Evolutionary conservation across 2,113 vertebrate species (phyloP).

Genomic region (Cephalopterus ornatus): DNA sequence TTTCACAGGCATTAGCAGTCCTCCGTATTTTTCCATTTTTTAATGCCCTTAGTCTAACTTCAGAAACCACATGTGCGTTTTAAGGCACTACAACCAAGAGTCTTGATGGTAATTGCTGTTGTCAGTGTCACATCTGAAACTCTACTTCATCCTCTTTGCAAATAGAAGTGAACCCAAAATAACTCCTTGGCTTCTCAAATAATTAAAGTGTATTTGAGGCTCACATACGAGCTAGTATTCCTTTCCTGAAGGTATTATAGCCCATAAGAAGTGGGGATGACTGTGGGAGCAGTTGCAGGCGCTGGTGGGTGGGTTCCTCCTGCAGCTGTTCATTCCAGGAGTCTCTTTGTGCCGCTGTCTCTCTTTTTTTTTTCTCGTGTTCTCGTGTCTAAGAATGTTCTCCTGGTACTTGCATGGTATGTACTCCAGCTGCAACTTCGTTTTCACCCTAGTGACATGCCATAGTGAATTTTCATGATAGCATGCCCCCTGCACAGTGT

Average conservation of each 20-base stretch:
- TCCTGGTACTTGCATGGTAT: slow-evolving; percentile 29
- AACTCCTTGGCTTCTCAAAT: background rate
- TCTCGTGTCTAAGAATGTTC: slow-evolving; percentile 46
- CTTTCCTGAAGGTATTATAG: background rate
- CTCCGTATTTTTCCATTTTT: background rate
- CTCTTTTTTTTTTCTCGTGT: background rate
- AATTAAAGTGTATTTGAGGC: background rate
- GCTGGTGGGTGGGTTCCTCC: background rate
- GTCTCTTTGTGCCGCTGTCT: slow-evolving; percentile 30
- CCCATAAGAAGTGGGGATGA: background rate
- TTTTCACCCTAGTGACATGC: background rate
- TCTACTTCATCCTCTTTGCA: background rate
- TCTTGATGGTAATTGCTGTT: background rate
- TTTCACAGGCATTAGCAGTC: background rate
- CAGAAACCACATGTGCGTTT: background rate
- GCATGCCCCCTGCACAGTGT: background rate
- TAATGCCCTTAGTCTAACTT: background rate
- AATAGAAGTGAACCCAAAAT: background rate
- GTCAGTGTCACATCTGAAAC: background rate
- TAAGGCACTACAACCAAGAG: background rate
- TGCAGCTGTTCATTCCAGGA: slow-evolving; percentile 69
- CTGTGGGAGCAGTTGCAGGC: slow-evolving; percentile 23
- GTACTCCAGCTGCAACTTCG: slow-evolving; percentile 10
- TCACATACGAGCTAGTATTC: background rate
- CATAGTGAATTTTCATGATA: background rate